Evolutionary conservation across 2,113 vertebrate genomes (phyloP).

Genomic region (Embiotoca jacksoni): DNA sequence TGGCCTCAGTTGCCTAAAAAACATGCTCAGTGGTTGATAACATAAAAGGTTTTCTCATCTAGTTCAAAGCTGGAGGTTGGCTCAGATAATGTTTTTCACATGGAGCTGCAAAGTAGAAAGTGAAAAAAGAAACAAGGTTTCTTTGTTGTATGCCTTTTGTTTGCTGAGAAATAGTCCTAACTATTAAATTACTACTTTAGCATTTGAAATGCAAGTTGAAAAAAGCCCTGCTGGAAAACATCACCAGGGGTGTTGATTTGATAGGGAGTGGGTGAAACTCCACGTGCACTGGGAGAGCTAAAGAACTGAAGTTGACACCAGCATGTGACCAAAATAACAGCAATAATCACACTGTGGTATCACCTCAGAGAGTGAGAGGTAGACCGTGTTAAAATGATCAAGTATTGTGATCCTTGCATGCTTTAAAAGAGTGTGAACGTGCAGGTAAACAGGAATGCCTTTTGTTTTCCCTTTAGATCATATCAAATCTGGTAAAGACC

Average conservation of each 20-base stretch:
- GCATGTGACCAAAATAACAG: conserved; percentile 56
- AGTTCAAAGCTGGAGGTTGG: background rate
- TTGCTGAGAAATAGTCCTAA: conserved; percentile 7
- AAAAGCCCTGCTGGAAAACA: conserved; percentile 24
- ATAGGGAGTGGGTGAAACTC: conserved; percentile 14
- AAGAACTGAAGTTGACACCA: conserved; percentile 41
- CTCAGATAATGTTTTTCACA: background rate
- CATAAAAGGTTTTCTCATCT: conserved; percentile 21
- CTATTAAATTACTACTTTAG: conserved; percentile 28
- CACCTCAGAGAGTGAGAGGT: conserved; percentile 5
- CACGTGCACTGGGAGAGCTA: background rate
- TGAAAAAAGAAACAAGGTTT: background rate
- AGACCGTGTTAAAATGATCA: conserved; percentile 32
- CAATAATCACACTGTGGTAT: conserved; percentile 31
- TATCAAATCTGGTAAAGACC: background rate
- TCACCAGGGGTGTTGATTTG: conserved; percentile 21
- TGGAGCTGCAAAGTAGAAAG: background rate
- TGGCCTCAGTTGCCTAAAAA: conserved; percentile 13
- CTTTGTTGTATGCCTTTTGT: background rate
- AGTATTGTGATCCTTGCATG: background rate
- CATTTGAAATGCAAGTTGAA: conserved; percentile 12
- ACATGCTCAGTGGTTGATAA: conserved; percentile 5
- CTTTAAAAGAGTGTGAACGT: background rate
- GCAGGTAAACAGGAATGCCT: background rate
- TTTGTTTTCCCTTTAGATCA: background rate